A percentile compares a stretch with the other conserved stretches of the same genome.
Evolutionary conservation across 2,113 vertebrate species (phyloP).

Genomic region (Ramphastos sulfuratus): DNA sequence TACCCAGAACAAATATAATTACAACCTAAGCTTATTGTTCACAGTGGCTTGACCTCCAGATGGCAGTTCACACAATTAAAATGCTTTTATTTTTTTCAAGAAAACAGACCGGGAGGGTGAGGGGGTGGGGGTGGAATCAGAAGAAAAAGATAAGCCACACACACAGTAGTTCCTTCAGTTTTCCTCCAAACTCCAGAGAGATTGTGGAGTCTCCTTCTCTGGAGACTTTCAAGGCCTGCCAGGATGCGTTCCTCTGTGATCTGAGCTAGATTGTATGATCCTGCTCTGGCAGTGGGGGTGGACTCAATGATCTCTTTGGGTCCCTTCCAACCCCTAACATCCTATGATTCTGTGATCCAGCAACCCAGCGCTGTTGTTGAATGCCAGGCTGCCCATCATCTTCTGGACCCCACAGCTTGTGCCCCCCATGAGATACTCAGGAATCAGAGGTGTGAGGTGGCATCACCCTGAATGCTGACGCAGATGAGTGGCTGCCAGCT

Average conservation of each 20-base stretch:
- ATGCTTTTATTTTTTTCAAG: background rate
- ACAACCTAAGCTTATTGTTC: slow-evolving; percentile 8
- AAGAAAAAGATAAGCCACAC: background rate
- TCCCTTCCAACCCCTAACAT: no score
- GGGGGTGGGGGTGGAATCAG: background rate
- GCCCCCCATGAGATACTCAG: background rate
- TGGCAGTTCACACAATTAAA: slow-evolving; percentile 7
- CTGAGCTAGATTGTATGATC: no score
- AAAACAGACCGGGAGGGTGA: background rate
- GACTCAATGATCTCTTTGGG: no score
- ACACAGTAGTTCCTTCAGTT: background rate
- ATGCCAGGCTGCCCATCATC: background rate
- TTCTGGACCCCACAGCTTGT: background rate
- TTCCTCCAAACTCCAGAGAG: background rate
- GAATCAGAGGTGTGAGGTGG: rapidly evolving
- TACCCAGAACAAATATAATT: slow-evolving; percentile 24
- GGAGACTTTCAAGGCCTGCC: no score
- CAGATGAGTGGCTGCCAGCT: background rate
- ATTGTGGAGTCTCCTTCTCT: no score
- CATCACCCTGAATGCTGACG: background rate
- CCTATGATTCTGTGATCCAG: background rate
- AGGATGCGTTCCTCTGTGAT: no score
- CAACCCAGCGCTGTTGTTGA: background rate
- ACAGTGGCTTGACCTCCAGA: background rate
- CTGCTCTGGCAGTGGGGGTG: no score